Conservation (phyloP, 2,113 vertebrate genomes). For the Acrocephalus kingi region DNA sequence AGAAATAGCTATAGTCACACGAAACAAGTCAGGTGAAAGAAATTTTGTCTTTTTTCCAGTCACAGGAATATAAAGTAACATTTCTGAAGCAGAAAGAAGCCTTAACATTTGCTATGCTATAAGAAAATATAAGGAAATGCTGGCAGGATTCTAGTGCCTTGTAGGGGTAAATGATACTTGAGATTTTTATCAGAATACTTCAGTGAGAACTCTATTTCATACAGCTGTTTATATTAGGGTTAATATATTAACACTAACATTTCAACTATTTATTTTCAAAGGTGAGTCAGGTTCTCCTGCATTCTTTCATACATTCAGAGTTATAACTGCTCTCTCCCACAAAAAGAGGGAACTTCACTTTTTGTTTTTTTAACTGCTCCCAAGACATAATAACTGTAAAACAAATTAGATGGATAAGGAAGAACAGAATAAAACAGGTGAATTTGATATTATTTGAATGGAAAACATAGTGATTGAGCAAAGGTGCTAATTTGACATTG, state of each 20-base stretch:
- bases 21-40: conserved; percentile 1
- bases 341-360: background rate
- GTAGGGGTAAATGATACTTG: background rate
- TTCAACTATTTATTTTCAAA: background rate
- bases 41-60: background rate
- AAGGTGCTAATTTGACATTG: background rate
- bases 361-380: background rate
- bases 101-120: background rate
- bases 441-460: background rate
- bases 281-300: background rate
- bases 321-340: background rate
- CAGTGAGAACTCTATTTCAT: background rate
- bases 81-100: background rate
- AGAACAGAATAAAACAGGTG: background rate
- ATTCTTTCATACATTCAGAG: background rate
- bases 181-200: background rate
- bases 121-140: background rate
- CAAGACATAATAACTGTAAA: background rate
- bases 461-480: background rate
- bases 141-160: background rate
- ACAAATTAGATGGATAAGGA: background rate
- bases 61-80: background rate
- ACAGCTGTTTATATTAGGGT: background rate
- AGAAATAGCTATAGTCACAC: background rate
- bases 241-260: background rate